Evolutionary conservation across 2,797 vertebrate species (phyloP), one percentile per base, ranked within the genome.

Genomic region (Gymnopithys bicolor): DNA sequence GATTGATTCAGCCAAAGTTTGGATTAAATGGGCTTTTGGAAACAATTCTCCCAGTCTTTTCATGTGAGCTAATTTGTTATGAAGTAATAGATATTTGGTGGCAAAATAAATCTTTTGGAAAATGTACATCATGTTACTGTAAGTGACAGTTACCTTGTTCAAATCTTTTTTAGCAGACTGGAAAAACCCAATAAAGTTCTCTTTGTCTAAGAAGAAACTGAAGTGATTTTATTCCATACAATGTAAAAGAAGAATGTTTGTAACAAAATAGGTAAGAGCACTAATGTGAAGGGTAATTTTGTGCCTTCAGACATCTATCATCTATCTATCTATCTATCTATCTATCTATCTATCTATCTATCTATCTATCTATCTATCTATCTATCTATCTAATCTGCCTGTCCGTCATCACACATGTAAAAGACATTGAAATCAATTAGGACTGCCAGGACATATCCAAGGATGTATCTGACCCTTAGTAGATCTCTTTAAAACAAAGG

Each of bases 11-110:
- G 43, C 37, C 46, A 84, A 58, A 51, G 15, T 75, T 84, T 84
- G 21, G 23, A 67, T 94, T 87, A 94, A 93, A 74, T 64, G 39
- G 13, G 4, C 3, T 89, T 95, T 92, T 93, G 66, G 87, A 91
- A 85, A 78, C 16, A 90, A 41, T 58, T 85, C 32, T 73, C 16
- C 28, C 39, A 74, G 32, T 33, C 27, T 66, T 75, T 64, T 75
- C 68, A 43, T 58, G 13, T 75, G 46, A 83, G 13, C 27, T 56
- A 88, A 86, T 81, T 86, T 81, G 4, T 69, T 73, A 63, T 51
- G 41, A 78, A 91, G 41, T 69, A 74, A 68, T 27, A 62, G n/a
- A 43, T 28, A 79, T 85, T n/a, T 43, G 27, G 22, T 52, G 32
- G 22, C 9, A 87, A 87, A 93, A 83, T 66, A 82, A 74, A 93